A percentile compares a stretch with the other conserved stretches of the same genome.
Evolutionary conservation across 1,140 invertebrate genomes (phyloP).

Genomic region (Zaprionus ghesquierei): DNA sequence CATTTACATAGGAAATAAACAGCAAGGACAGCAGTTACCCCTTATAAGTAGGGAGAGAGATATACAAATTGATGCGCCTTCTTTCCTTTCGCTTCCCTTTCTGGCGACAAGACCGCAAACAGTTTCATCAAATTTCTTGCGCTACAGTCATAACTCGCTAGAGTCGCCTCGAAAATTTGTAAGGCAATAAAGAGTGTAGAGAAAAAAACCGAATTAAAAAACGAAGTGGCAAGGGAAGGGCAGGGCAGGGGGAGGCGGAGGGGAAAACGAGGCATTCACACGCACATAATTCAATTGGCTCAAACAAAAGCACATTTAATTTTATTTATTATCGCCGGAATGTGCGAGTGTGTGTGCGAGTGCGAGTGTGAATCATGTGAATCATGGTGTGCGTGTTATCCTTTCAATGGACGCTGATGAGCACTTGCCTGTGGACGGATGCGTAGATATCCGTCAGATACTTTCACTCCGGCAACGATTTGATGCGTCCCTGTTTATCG

Average conservation of each 20-base stretch:
- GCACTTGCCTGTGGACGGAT: slow-evolving; percentile 52
- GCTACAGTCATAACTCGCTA: slow-evolving; percentile 29
- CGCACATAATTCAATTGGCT: slow-evolving; percentile 79
- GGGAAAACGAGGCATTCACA: slow-evolving; percentile 65
- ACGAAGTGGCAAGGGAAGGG: not conserved
- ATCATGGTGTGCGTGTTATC: slow-evolving; percentile 37
- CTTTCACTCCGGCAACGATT: slow-evolving; percentile 74
- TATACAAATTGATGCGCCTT: slow-evolving; percentile 33
- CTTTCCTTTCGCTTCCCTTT: not conserved
- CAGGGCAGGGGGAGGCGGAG: slow-evolving; percentile 3
- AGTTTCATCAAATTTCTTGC: slow-evolving; percentile 28
- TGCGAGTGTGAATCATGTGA: slow-evolving; percentile 17
- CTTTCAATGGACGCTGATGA: slow-evolving; percentile 42
- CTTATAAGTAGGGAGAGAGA: not conserved
- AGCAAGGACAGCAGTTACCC: not conserved
- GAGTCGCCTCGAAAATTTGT: slow-evolving; percentile 29
- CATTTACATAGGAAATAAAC: not conserved
- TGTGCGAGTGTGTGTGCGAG: slow-evolving; percentile 20
- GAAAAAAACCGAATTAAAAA: slow-evolving; percentile 17
- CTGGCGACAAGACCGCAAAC: not conserved
- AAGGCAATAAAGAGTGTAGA: slow-evolving; percentile 13
- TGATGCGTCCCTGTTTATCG: slow-evolving; percentile 57
- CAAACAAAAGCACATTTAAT: slow-evolving; percentile 80
- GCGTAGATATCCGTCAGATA: slow-evolving; percentile 52
- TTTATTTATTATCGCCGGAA: slow-evolving; percentile 69